Base-by-base conservation (phyloP, 2,888 invertebrate species). In the Mythimna ferrago region DNA sequence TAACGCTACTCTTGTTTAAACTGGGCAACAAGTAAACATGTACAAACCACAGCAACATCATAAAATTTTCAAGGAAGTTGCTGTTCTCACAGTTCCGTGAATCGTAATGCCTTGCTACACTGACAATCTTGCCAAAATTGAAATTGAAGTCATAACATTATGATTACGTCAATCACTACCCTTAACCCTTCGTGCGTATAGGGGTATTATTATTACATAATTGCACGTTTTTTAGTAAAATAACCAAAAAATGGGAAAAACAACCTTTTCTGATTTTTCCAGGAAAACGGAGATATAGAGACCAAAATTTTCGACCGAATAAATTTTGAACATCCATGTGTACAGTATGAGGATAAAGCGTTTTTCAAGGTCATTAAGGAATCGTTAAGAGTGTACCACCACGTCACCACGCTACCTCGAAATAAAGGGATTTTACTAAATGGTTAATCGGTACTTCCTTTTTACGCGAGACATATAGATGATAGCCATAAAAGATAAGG, bases 1-100 rank as follows among this genome's bases (percentile, higher is more conserved):
- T 71, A 66, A 69, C 67, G 51, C 32, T 64, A 56, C 66, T 66
- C n/a, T 48, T 70, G 38, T 69, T 81, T 56, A 71, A 62, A 71
- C 56, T 71, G 35, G 71, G 73, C 73, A 74, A 80, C 73, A 73
- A 80, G 73, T 65, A 82, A 83, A 80, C 65, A 72, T 51, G 63
- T 62, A 58, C 60, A 71, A 61, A 81, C 57, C 16, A 53, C 66
- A 65, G 41, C 19, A 41, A 21, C 10, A 57, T 57, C 38, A n/a
- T 41, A 66, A 11, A 68, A 57, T 66, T n/a, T 64, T 63, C n/a
- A 58, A 48, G 48, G 19, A 63, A 57, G 6, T n/a, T 26, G 41
- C n/a, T 38, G 26, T 53, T 53, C 48, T 61, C 16, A 67, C 32
- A 54, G 32, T 67, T 51, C 26, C 26, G 54, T 11, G n/a, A 69